Base-by-base conservation (phyloP, 1,140 invertebrate species). In the Diorhabda carinulata region DNA sequence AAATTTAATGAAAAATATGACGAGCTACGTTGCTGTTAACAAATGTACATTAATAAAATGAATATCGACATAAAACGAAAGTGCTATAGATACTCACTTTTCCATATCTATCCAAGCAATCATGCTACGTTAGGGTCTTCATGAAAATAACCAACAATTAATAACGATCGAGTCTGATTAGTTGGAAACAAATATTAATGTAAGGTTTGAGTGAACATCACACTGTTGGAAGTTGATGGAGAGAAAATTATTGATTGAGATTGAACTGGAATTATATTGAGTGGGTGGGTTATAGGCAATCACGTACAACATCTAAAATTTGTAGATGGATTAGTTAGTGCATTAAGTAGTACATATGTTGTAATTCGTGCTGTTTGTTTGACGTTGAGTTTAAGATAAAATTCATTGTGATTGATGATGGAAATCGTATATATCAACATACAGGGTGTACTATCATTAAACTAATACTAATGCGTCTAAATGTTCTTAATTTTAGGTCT, bases 141-240 rank as follows among this genome's bases (percentile, higher is more conserved):
- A 52, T 52, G 47, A 52, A 52, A 52, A 52, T 52, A 52, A 52
- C 47, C 47, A 52, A 52, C n/a, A 52, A 52, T 52, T 52, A 52
- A 52, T 52, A 52, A 3, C 47, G 47, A 52, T 52, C 47, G 6
- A 8, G 6, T 52, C 47, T 52, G 47, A 52, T 52, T 52, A 52
- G 47, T 52, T 8, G 47, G 47, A 52, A 52, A 52, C 47, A 52
- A 52, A 52, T 52, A 52, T 52, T 52, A 52, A 52, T 52, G 47
- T 52, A 8, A 6, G 47, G 47, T 8, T 52, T 52, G 47, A 52
- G 6, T 52, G 47, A 52, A 52, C 47, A 52, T 52, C 47, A 52
- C 47, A 52, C 47, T 52, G 47, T n/a, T 52, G 47, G 47, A 52
- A 52, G n/a, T 52, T 52, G 47, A 52, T 52, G 47, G 47, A n/a